Evolutionary conservation across 2,113 vertebrate genomes (phyloP), one percentile per base, ranked within the genome.

Genomic region (Perca schrenkii): DNA sequence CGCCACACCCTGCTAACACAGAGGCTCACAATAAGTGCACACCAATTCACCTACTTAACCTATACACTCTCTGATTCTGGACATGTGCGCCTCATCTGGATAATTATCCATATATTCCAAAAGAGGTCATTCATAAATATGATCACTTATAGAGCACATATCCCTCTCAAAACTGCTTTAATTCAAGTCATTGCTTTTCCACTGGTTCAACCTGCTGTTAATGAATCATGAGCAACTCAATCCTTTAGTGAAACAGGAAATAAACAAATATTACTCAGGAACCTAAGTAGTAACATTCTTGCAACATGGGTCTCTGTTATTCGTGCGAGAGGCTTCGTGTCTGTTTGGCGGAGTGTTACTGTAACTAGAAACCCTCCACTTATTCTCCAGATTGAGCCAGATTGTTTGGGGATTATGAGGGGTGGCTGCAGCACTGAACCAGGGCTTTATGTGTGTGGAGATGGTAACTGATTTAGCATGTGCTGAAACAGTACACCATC

Each of bases 401-500:
- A 94, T 94, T 93, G 93, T 92, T 94, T 92, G 92, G 92, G 94
- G 94, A 94, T 94, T 94, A 94, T 50, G 88, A 76, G 77, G 84
- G 89, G 86, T 88, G 92, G 89, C 88, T 89, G 89, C 74, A 76
- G 85, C 86, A 21, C 86, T 80, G 91, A 89, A 92, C 88, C 88
- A 2, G 75, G 91, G 91, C 84, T 93, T 89, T 88, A 89, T 80
- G 88, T 89, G 91, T 75, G 81, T 76, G 73, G 90, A 84, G 89
- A 89, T 88, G 89, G 88, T 95, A 95, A 95, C 94, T 94, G 93
- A 95, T 95, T 95, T 95, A 95, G 93, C 94, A 95, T 95, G 94
- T 94, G 93, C 90, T 94, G 95, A 93, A 96, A 96, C 90, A 75
- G 74, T 82, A 96, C 93, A 95, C 95, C 93, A 17, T 92, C 92